These are phyloP conservation scores for Mesaphorura yosii DNA, from an alignment of 1,140 invertebrate species.

Conservation along the genomic window DNA sequence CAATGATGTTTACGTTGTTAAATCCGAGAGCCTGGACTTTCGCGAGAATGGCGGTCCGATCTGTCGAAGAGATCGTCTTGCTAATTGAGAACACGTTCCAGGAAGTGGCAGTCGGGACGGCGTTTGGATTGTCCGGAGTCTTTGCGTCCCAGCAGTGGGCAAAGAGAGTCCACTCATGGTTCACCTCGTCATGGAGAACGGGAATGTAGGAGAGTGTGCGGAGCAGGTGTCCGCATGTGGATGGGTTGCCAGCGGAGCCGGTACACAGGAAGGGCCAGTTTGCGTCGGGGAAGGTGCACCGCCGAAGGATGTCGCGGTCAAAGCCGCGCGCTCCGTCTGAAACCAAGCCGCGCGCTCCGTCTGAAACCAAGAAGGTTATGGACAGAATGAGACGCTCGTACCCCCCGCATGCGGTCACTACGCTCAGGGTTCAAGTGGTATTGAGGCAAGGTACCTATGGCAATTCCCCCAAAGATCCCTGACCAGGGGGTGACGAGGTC, in stretches of 20 bases:
- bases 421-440: too few species aligned
- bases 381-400: too few species aligned
- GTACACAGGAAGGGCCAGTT: background rate
- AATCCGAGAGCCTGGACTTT: background rate
- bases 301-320: background rate
- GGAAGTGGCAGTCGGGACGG: background rate
- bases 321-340: background rate
- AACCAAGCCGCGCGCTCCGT: background rate
- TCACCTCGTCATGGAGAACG: background rate
- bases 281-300: background rate
- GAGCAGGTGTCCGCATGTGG: background rate
- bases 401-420: too few species aligned
- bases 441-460: too few species aligned
- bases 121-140: background rate
- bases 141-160: slow-evolving; percentile 2
- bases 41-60: background rate
- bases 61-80: background rate
- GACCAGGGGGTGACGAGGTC: slow-evolving; percentile 2
- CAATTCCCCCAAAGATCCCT: background rate
- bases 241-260: background rate
- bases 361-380: too few species aligned
- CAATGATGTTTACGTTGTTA: background rate
- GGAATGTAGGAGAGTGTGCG: slow-evolving; percentile 4
- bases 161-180: slow-evolving; percentile 4
- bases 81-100: slow-evolving; percentile 2